phyloP scores from a whole-genome alignment of 2,797 vertebrate species.

The Echeneis naucrates region DNA sequence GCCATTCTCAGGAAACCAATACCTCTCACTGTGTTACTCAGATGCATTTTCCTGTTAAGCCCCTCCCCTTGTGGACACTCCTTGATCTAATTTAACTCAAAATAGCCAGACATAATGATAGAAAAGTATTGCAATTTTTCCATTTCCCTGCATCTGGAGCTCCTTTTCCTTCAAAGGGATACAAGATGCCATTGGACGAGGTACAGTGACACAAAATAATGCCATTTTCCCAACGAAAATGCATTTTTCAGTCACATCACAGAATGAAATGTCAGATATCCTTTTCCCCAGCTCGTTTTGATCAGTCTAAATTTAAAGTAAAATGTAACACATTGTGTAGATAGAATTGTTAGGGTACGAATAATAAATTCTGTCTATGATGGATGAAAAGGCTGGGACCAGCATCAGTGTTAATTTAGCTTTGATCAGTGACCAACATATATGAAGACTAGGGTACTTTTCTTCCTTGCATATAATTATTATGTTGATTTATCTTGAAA shows the following conservation, averaged over 20 bases:
- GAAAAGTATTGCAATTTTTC: conserved; percentile 97
- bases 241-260: conserved; percentile 89
- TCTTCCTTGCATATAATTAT: conserved; percentile 8
- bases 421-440: conserved; percentile 82
- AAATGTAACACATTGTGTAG: conserved; percentile 49
- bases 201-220: conserved; percentile 89
- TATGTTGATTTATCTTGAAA: conserved; percentile 21
- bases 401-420: conserved; percentile 74
- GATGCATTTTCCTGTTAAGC: too few species aligned
- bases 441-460: conserved; percentile 1
- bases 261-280: conserved; percentile 56
- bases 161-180: conserved; percentile 90
- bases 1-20: conserved; percentile 63
- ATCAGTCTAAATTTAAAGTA: conserved; percentile 41
- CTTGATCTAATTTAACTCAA: conserved; percentile 94
- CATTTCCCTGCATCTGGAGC: conserved; percentile 87
- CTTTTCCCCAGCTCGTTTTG: conserved; percentile 35
- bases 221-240: conserved; percentile 88
- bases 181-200: conserved; percentile 86
- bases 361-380: conserved; percentile 85
- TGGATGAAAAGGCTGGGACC: conserved; percentile 43
- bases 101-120: conserved; percentile 91
- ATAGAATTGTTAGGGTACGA: conserved; percentile 65
- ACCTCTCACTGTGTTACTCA: conserved; percentile 84
- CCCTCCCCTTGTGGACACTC: too few species aligned